These are phyloP conservation scores for Gasterosteus nipponicus DNA, from an alignment of 2,113 vertebrate genomes.

Conservation along the genomic window DNA sequence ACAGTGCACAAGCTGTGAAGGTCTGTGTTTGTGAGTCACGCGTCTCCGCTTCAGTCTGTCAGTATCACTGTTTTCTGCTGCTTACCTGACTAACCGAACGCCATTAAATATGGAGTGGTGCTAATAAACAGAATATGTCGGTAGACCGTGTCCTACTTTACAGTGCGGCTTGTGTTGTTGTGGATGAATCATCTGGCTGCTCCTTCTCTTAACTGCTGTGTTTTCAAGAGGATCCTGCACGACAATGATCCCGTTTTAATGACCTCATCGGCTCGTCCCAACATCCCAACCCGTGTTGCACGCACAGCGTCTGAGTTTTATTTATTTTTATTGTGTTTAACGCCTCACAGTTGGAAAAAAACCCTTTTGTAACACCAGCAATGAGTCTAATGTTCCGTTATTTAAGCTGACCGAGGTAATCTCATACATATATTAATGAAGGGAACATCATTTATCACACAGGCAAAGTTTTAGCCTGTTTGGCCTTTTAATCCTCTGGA, in stretches of 20 bases:
- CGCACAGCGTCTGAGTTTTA: no score
- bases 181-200: not conserved
- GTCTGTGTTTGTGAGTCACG: not conserved
- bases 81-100: not conserved
- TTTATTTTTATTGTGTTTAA: no score
- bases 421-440: conserved; percentile 26
- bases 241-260: no score
- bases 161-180: not conserved
- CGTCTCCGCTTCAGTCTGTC: not conserved
- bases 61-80: not conserved
- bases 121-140: not conserved
- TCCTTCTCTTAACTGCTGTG: not conserved
- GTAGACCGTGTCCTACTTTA: not conserved
- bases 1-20: not conserved
- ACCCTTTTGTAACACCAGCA: no score
- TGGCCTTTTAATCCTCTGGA: not conserved
- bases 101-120: not conserved
- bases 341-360: no score
- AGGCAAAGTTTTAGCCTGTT: not conserved
- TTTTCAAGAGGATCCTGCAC: no score
- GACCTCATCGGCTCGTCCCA: no score
- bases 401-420: conserved; percentile 19
- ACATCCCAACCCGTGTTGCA: no score
- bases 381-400: not conserved
- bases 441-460: not conserved